These are phyloP conservation scores for Callyntrura guangdongensis DNA, from an alignment of 2,888 invertebrate species.

Conservation along the genomic window DNA sequence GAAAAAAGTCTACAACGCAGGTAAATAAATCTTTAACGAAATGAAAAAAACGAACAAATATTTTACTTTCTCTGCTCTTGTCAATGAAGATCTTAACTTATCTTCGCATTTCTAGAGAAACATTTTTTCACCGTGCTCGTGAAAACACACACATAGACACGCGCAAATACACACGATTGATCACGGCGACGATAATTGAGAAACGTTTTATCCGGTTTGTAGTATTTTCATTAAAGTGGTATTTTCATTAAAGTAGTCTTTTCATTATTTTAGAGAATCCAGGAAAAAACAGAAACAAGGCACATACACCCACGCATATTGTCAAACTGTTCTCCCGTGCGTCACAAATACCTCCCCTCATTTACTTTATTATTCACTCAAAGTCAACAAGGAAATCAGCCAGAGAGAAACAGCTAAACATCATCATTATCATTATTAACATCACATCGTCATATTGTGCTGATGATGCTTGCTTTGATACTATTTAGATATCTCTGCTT, in stretches of 20 bases:
- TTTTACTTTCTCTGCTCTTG: not conserved
- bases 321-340: not conserved
- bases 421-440: conserved; percentile 26
- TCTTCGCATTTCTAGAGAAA: not conserved
- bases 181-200: not conserved
- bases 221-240: not conserved
- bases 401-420: conserved; percentile 18
- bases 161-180: not conserved
- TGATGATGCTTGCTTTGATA: not conserved
- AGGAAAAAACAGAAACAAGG: no score
- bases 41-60: no score
- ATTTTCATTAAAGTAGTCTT: no score
- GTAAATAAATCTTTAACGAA: no score
- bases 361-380: conserved; percentile 53
- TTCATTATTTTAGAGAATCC: no score
- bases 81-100: not conserved
- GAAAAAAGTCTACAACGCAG: not conserved
- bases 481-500: not conserved
- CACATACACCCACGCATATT: no score
- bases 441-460: conserved; percentile 27
- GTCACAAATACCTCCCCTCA: conserved; percentile 12
- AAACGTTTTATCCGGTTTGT: conserved; percentile 2
- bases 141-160: not conserved
- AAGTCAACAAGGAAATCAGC: conserved; percentile 47
- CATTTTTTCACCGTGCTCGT: not conserved